Percentiles rank a stretch among this genome's conserved stretches.
These are phyloP conservation scores for Hydrotaea cyrtoneurina DNA, from an alignment of 2,888 invertebrate species.

Conservation along the genomic window DNA sequence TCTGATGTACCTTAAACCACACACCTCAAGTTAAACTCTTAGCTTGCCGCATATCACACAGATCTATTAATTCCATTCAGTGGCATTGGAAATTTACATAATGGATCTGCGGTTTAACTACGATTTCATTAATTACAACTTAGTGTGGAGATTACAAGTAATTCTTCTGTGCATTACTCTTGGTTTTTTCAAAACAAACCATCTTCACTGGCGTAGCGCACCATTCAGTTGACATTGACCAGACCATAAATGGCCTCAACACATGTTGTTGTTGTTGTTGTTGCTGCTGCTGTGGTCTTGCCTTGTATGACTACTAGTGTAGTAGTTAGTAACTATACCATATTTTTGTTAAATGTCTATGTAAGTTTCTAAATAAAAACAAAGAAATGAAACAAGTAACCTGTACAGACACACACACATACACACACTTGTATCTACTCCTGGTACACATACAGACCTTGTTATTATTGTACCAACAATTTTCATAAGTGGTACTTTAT, in stretches of 20 bases:
- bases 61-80: no score
- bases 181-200: no score
- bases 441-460: slow-evolving; percentile 26
- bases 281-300: not conserved
- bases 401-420: not conserved
- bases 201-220: not conserved
- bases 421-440: not conserved
- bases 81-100: no score
- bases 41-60: no score
- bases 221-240: not conserved
- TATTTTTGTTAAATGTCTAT: slow-evolving; percentile 52
- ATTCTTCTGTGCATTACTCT: no score
- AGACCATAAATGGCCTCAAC: not conserved
- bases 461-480: slow-evolving; percentile 63
- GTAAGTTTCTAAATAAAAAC: slow-evolving; percentile 45
- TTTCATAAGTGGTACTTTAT: slow-evolving; percentile 63
- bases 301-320: not conserved
- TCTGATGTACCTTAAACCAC: no score
- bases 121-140: no score
- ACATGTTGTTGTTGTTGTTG: not conserved
- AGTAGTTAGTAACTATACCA: not conserved
- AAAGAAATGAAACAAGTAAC: not conserved
- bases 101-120: no score
- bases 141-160: no score
- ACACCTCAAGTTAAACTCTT: no score